Evolutionary conservation across 1,140 invertebrate species (phyloP).

Genomic region (Zaprionus ghesquierei): DNA sequence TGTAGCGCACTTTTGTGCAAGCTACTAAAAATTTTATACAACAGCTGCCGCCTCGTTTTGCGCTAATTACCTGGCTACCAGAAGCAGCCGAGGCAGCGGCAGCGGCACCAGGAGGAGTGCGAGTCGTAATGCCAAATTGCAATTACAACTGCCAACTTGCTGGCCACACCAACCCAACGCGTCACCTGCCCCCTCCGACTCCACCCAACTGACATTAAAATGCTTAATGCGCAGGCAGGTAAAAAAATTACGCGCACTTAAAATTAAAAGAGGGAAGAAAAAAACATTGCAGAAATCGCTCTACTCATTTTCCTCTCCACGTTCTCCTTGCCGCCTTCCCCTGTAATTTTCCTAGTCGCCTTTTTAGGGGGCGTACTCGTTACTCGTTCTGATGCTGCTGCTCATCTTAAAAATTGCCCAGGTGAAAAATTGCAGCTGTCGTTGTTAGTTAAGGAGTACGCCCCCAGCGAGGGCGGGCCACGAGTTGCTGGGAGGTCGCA

Average conservation of each 20-base stretch:
- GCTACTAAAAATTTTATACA: slow-evolving; percentile 72
- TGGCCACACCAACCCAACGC: slow-evolving; percentile 1
- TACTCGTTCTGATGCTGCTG: slow-evolving; percentile 33
- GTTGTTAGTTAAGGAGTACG: slow-evolving; percentile 52
- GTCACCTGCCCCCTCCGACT: neutral
- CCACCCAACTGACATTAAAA: slow-evolving; percentile 70
- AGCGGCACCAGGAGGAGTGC: neutral
- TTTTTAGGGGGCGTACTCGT: slow-evolving; percentile 19
- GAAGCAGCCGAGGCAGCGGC: neutral
- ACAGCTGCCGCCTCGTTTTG: slow-evolving; percentile 70
- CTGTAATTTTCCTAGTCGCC: slow-evolving; percentile 38
- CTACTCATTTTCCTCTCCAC: slow-evolving; percentile 24
- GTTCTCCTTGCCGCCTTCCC: neutral
- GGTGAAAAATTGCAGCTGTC: slow-evolving; percentile 82
- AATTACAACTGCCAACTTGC: slow-evolving; percentile 66
- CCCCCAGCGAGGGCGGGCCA: slow-evolving; percentile 8
- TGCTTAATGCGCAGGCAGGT: slow-evolving; percentile 73
- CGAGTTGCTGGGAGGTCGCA: neutral
- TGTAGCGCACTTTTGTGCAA: slow-evolving; percentile 49
- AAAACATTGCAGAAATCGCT: slow-evolving; percentile 45
- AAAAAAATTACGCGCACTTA: slow-evolving; percentile 61
- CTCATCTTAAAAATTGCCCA: slow-evolving; percentile 80
- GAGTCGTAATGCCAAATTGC: slow-evolving; percentile 77
- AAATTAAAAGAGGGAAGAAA: slow-evolving; percentile 61
- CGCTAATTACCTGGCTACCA: slow-evolving; percentile 65